Evolutionary conservation across 2,888 invertebrate genomes (phyloP).

Genomic region (Anthophora plumipes): DNA sequence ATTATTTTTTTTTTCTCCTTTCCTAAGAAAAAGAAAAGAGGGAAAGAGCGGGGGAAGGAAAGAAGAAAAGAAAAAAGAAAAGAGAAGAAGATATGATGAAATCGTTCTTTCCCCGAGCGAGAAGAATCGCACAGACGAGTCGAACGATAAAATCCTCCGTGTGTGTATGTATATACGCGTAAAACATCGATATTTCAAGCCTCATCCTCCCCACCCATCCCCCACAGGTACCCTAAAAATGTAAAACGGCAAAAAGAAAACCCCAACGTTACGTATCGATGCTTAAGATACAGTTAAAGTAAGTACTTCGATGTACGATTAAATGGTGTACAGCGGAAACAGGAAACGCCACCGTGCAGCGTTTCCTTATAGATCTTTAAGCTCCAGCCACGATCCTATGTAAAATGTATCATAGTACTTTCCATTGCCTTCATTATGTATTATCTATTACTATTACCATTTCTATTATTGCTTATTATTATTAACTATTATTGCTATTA

Average conservation of each 20-base stretch:
- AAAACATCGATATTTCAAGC: conserved; percentile 62
- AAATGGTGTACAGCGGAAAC: conserved; percentile 56
- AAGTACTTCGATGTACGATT: conserved; percentile 58
- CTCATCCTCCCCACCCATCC: too few species aligned
- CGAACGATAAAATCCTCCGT: conserved; percentile 53
- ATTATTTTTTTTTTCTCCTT: conserved; percentile 18
- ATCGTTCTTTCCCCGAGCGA: conserved; percentile 23
- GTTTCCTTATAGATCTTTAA: conserved; percentile 69
- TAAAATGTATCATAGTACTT: conserved; percentile 81
- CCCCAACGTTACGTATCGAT: conserved; percentile 62
- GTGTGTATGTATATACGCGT: conserved; percentile 75
- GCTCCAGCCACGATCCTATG: conserved; percentile 78
- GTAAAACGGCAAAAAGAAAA: not conserved
- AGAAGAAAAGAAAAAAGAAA: conserved; percentile 1
- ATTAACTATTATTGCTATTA: conserved; percentile 68
- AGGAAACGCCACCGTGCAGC: conserved; percentile 61
- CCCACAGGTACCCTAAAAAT: too few species aligned
- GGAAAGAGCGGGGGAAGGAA: conserved; percentile 1
- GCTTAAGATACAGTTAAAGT: conserved; percentile 55
- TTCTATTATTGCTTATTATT: conserved; percentile 78
- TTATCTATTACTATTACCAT: conserved; percentile 71
- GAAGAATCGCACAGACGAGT: conserved; percentile 36
- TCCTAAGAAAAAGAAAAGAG: conserved; percentile 23
- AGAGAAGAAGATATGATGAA: not conserved
- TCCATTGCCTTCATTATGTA: conserved; percentile 65